Conservation (phyloP, 2,888 invertebrate species). For the Drosophila borealis region DNA sequence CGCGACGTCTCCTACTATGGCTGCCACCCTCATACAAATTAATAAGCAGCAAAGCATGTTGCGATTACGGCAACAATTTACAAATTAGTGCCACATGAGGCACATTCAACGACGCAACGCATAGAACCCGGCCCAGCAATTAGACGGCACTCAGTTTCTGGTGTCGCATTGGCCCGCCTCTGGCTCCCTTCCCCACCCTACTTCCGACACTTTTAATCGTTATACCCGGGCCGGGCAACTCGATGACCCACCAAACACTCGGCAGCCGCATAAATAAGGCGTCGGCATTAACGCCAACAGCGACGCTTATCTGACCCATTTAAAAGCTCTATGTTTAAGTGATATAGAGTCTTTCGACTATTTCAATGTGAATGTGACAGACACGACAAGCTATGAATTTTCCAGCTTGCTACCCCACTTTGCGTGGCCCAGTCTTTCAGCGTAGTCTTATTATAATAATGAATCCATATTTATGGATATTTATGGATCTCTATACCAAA, state of each 20-base stretch:
- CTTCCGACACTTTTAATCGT: constrained; percentile 16
- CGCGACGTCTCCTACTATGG: constrained; percentile 39
- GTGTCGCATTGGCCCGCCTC: constrained; percentile 28
- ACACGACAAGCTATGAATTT: not conserved
- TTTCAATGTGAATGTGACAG: constrained; percentile 3
- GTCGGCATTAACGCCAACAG: constrained; percentile 64
- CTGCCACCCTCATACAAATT: constrained; percentile 69
- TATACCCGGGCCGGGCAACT: constrained; percentile 19
- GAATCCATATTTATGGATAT: too few relatives aligned
- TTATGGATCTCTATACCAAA: too few relatives aligned
- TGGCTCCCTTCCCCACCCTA: not conserved
- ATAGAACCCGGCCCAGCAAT: constrained; percentile 50
- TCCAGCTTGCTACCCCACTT: not conserved
- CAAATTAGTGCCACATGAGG: constrained; percentile 78
- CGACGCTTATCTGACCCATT: constrained; percentile 63
- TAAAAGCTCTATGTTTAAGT: constrained; percentile 31
- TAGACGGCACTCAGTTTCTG: constrained; percentile 55
- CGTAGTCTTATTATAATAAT: too few relatives aligned
- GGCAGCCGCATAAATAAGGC: constrained; percentile 62
- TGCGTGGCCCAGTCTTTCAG: not conserved
- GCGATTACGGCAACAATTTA: constrained; percentile 78
- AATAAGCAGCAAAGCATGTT: constrained; percentile 74
- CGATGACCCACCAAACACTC: constrained; percentile 54
- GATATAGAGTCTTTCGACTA: constrained; percentile 10
- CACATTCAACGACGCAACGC: constrained; percentile 47